Conservation (phyloP, 2,797 vertebrate genomes). For the Myotis myotis region DNA sequence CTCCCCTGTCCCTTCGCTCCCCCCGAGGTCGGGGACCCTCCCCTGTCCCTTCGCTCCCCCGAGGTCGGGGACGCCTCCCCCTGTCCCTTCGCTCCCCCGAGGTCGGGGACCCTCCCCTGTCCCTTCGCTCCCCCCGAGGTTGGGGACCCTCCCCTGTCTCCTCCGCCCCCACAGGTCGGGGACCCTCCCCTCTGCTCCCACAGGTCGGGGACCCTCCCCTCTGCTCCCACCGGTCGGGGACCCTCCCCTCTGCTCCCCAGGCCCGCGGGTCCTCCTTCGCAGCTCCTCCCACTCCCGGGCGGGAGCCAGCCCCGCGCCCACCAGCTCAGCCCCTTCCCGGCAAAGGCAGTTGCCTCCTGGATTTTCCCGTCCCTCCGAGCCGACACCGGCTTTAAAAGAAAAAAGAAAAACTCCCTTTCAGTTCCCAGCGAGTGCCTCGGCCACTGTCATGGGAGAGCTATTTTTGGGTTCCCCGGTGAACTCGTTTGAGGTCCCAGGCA, state of each 20-base stretch:
- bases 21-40: background rate
- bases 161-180: background rate
- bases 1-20: too few species aligned
- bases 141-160: background rate
- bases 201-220: background rate
- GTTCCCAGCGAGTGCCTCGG: background rate
- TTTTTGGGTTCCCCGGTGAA: slow-evolving; percentile 17
- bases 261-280: background rate
- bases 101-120: background rate
- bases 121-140: background rate
- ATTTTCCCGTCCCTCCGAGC: background rate
- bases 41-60: background rate
- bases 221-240: background rate
- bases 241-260: background rate
- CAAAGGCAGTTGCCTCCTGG: slow-evolving; percentile 1
- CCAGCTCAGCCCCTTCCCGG: background rate
- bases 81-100: background rate
- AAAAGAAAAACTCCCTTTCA: background rate
- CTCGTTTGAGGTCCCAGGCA: background rate
- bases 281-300: rapidly evolving
- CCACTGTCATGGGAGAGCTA: background rate
- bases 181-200: too few species aligned
- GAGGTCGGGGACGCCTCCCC: background rate
- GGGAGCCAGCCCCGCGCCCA: background rate
- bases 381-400: background rate